Evolutionary conservation across 2,113 vertebrate species (phyloP).

Genomic region (Irena cyanogastra): DNA sequence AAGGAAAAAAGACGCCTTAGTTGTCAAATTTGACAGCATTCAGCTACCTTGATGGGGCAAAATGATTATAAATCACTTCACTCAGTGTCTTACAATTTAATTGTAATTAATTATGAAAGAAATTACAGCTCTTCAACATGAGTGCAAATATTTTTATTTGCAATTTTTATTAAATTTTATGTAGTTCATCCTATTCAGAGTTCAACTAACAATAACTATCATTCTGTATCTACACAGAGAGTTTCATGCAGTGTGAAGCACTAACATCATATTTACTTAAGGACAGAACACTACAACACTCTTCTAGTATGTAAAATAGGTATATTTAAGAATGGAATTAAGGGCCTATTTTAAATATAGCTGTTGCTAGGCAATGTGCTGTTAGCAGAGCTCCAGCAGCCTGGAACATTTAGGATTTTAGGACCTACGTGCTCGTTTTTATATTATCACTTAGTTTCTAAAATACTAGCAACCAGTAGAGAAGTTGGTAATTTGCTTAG

Average conservation of each 20-base stretch:
- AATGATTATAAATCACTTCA: constrained; percentile 28
- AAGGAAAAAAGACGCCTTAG: neutral
- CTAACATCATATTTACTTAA: constrained; percentile 32
- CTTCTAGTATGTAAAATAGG: neutral
- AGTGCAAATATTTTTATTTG: constrained; percentile 63
- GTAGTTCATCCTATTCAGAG: neutral
- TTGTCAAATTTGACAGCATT: constrained; percentile 36
- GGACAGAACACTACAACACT: neutral
- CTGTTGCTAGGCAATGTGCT: constrained; percentile 52
- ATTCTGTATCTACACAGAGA: neutral
- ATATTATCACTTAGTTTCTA: neutral
- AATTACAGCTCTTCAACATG: constrained; percentile 49
- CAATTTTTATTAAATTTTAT: constrained; percentile 47
- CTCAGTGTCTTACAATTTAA: constrained; percentile 21
- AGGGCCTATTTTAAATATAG: constrained; percentile 36
- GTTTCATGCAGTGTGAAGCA: neutral
- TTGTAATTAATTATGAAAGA: constrained; percentile 54
- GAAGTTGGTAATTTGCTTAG: neutral
- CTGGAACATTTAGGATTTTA: constrained; percentile 1
- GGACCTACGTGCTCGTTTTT: neutral
- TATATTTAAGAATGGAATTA: constrained; percentile 4
- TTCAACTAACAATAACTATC: constrained; percentile 35
- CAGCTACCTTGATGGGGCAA: constrained; percentile 4
- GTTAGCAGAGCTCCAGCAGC: constrained; percentile 23
- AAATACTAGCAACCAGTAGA: neutral